phyloP scores from a whole-genome alignment of 2,888 invertebrate genomes.

The Diachrysia chrysitis region DNA sequence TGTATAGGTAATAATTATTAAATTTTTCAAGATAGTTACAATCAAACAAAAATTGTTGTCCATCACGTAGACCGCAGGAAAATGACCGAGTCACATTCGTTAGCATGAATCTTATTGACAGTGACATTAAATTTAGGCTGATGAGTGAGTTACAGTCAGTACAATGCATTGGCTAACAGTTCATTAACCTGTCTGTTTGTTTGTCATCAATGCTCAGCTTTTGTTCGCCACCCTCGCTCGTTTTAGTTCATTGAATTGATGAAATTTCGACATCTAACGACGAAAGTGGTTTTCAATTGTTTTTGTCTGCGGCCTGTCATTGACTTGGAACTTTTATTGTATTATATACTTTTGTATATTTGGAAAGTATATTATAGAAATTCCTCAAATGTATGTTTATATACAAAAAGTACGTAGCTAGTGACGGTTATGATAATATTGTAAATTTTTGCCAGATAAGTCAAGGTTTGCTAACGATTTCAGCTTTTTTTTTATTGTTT shows the following conservation, averaged over 20 bases:
- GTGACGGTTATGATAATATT: too few relatives aligned
- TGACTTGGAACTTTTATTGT: slow-evolving; percentile 38
- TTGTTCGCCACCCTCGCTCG: slow-evolving; percentile 65
- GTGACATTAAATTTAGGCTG: slow-evolving; percentile 70
- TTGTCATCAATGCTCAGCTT: slow-evolving; percentile 60
- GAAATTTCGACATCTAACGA: slow-evolving; percentile 47
- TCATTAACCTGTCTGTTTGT: slow-evolving; percentile 64
- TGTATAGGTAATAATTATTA: too few relatives aligned
- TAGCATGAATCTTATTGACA: slow-evolving; percentile 59
- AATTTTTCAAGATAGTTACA: too few relatives aligned
- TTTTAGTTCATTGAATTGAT: slow-evolving; percentile 57
- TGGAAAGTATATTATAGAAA: too few relatives aligned
- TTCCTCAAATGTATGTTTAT: too few relatives aligned
- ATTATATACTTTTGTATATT: too few relatives aligned
- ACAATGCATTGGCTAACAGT: slow-evolving; percentile 64
- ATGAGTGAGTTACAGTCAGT: slow-evolving; percentile 58
- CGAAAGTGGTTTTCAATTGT: slow-evolving; percentile 21
- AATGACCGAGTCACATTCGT: neutral
- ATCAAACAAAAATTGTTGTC: too few relatives aligned
- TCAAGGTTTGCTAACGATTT: neutral
- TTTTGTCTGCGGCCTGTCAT: slow-evolving; percentile 24
- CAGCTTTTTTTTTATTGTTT: neutral
- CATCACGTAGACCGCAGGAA: too few relatives aligned
- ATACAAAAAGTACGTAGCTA: too few relatives aligned
- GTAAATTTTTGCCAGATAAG: neutral